Evolutionary conservation across 2,888 invertebrate genomes (phyloP).

Genomic region (Syrista parreyssii): DNA sequence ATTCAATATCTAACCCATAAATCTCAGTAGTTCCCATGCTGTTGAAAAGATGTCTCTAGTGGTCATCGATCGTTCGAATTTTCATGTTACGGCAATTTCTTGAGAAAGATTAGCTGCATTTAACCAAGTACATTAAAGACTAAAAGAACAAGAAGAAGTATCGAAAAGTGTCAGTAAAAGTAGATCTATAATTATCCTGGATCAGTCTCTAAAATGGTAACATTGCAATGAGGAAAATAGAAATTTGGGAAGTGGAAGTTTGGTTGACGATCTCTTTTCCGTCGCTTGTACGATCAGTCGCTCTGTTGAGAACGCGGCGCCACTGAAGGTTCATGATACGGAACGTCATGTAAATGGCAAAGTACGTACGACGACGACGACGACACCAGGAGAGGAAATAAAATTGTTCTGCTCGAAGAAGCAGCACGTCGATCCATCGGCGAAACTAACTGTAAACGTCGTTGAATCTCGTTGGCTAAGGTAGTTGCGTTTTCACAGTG

Average conservation of each 20-base stretch:
- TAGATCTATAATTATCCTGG: background rate
- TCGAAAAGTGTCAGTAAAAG: background rate
- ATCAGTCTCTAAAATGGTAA: background rate
- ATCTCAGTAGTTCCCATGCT: background rate
- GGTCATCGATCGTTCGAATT: background rate
- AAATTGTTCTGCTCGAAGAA: conserved; percentile 30
- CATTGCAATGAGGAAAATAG: background rate
- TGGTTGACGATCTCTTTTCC: background rate
- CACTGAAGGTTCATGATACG: background rate
- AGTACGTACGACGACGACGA: conserved; percentile 44
- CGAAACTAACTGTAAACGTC: conserved; percentile 16
- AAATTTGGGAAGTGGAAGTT: background rate
- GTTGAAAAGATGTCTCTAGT: background rate
- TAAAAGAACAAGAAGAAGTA: background rate
- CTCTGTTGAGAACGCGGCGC: conserved; percentile 1
- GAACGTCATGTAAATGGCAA: conserved; percentile 55
- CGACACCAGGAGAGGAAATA: conserved; percentile 36
- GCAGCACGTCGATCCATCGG: conserved; percentile 34
- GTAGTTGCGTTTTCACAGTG: conserved; percentile 30
- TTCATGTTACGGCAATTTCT: background rate
- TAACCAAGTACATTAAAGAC: background rate
- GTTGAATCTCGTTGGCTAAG: background rate
- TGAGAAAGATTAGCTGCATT: background rate
- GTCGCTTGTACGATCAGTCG: background rate
- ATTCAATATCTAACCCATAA: background rate